phyloP scores from a whole-genome alignment of 2,113 vertebrate genomes.

The Chaetura pelagica region DNA sequence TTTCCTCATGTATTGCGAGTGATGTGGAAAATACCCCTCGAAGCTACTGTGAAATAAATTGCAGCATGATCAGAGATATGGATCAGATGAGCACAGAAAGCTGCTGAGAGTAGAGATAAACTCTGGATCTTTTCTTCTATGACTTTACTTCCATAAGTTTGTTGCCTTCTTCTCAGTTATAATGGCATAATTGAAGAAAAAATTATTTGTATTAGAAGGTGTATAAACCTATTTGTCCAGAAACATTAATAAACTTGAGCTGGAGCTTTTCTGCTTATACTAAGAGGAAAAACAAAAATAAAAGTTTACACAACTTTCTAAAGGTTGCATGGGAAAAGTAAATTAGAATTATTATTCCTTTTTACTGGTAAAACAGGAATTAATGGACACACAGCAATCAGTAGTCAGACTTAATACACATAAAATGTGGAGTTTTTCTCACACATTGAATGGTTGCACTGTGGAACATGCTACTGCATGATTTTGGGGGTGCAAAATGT shows the following conservation, averaged over 20 bases:
- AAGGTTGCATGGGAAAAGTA: background rate
- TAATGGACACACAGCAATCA: background rate
- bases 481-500: background rate
- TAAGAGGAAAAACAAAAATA: background rate
- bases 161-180: background rate
- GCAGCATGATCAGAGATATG: background rate
- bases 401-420: background rate
- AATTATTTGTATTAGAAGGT: background rate
- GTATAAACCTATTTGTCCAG: background rate
- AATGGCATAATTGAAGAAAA: background rate
- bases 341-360: background rate
- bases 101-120: background rate
- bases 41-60: slow-evolving; percentile 8
- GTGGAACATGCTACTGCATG: background rate
- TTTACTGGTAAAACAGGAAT: background rate
- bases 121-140: background rate
- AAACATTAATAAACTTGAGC: background rate
- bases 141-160: background rate
- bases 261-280: background rate
- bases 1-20: background rate
- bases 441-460: background rate
- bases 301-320: background rate
- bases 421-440: background rate
- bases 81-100: slow-evolving; percentile 9
- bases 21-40: slow-evolving; percentile 18